phyloP scores from a whole-genome alignment of 2,888 invertebrate genomes.

The Nyleta sp. region DNA sequence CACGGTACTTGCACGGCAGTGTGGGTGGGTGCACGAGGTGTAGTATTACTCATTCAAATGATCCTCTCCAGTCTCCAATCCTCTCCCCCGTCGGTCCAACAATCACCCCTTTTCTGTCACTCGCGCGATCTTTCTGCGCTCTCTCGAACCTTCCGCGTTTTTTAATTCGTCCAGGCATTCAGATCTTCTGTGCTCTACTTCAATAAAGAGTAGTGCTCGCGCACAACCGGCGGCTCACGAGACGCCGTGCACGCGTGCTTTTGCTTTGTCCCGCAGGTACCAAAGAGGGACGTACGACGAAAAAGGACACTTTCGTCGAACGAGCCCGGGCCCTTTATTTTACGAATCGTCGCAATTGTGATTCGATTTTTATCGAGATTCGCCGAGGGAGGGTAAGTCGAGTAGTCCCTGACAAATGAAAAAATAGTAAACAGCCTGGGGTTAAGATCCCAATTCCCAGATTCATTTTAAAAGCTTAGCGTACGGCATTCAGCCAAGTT shows the following conservation, averaged over 20 bases:
- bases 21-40: slow-evolving; percentile 82
- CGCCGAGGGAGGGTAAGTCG: slow-evolving; percentile 28
- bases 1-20: slow-evolving; percentile 75
- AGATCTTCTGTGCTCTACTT: slow-evolving; percentile 76
- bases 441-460: neutral
- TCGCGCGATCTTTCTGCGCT: slow-evolving; percentile 61
- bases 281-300: slow-evolving; percentile 30
- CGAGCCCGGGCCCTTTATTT: slow-evolving; percentile 48
- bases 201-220: slow-evolving; percentile 76
- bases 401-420: slow-evolving; percentile 23
- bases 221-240: slow-evolving; percentile 37
- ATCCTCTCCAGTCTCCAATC: slow-evolving; percentile 74
- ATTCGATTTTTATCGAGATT: slow-evolving; percentile 39
- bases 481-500: too few species aligned
- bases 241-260: slow-evolving; percentile 45
- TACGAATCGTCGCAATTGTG: slow-evolving; percentile 41
- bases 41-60: slow-evolving; percentile 83
- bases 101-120: slow-evolving; percentile 63
- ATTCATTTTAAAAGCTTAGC: too few species aligned
- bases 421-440: slow-evolving; percentile 18
- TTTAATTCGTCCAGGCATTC: slow-evolving; percentile 80
- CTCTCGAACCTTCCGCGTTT: slow-evolving; percentile 71
- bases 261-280: slow-evolving; percentile 51
- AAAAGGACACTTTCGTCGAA: slow-evolving; percentile 52
- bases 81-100: slow-evolving; percentile 45